Percentiles rank a stretch among this genome's conserved stretches.
Conservation (phyloP, 2,113 vertebrate genomes). For the human (Homo sapiens) region GRCh38 chr21:41612001-41612500, state of each 20-base stretch:
- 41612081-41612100: background rate
- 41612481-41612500: rapidly evolving
- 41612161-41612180: rapidly evolving
- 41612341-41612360: background rate
- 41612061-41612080: rapidly evolving
- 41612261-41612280: rapidly evolving
- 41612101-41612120: rapidly evolving
- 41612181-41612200: rapidly evolving
- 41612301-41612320: background rate
- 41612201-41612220: rapidly evolving
- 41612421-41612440: rapidly evolving
- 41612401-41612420: rapidly evolving
- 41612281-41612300: rapidly evolving
- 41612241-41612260: rapidly evolving
- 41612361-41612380: background rate
- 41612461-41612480: rapidly evolving
- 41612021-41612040: rapidly evolving
- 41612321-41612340: background rate
- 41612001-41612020: background rate
- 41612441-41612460: background rate
- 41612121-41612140: rapidly evolving
- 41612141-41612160: rapidly evolving
- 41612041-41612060: too few relatives aligned
- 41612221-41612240: background rate
- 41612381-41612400: too few relatives aligned